Evolutionary conservation across 1,140 invertebrate species (phyloP), one percentile per base, ranked within the genome.

Genomic region (Tribolium madens): DNA sequence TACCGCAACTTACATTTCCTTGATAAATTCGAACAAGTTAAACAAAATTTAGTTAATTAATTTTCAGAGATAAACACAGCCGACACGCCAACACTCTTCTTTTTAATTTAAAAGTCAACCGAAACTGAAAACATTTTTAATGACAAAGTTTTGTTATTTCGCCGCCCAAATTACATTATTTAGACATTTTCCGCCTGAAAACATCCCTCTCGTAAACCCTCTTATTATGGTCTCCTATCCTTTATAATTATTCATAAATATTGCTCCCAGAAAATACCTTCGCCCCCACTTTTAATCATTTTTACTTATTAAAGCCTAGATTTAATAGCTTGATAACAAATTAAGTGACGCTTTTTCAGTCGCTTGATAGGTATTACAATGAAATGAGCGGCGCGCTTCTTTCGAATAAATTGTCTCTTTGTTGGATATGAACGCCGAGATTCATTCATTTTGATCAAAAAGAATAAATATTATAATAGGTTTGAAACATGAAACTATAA

Each of bases 201-300:
- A 64, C 26, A 64, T 64, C 57, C 57, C 57, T 60, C 53, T 21
- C 57, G 12, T 33, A 64, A 33, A 64, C 57, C 57, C 26, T 31
- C 57, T 31, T n/a, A 64, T 64, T 64, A 64, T 64, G 26, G 3
- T 26, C 57, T n/a, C 33, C 57, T 64, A 26, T 21, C 53, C 53
- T 17, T 60, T 60, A 64, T 64, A 64, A 64, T 64, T 64, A 64
- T 64, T 64, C 57, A 64, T 64, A 64, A 64, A 64, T 64, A 64
- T 64, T 42, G 57, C 57, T n/a, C 14, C 17, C 3, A n/a, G 31
- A 42, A 33, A 64, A 26, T 64, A 64, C 57, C 57, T 33, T 42
- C 57, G 26, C 15, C 18, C 57, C 57, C 57, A 7, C n/a, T 3
- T 64, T 64, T 64, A 64, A 64, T 64, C 26, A 64, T 64, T 64